Evolutionary conservation across 2,888 invertebrate genomes (phyloP), one percentile per base, ranked within the genome.

Genomic region (Branchinecta sandiegonensis): DNA sequence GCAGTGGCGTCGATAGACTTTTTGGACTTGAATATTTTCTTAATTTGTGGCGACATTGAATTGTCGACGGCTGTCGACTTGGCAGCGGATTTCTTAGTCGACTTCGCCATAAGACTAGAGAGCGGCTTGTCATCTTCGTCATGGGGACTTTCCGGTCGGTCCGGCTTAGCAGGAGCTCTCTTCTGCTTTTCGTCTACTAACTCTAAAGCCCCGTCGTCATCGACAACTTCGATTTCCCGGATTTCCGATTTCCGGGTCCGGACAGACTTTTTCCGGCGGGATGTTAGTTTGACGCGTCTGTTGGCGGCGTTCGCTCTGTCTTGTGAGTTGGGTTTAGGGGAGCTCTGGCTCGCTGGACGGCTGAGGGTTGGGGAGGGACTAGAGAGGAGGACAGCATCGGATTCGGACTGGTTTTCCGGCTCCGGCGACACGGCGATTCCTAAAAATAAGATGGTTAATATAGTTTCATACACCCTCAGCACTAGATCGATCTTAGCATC

Each of bases 121-220:
- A 56, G 17, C n/a, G 56, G 56, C 17, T 56, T 56, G 17, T 56
- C 56, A 56, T 56, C 56, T 14, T 56, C 56, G 17, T 56, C 56
- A 37, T 37, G 37, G 37, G 37, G 37, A 6, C 37, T 37, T 14
- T n/a, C 17, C 17, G n/a, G 14, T 14, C n/a, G n/a, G 17, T 56
- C 56, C 8, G n/a, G 8, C 10, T 56, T 56, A 14, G 17, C 56
- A 8, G 17, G n/a, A n/a, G n/a, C 56, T 56, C 17, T 56, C 56
- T 56, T 56, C 17, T n/a, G 14, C 17, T 56, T 56, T 56, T 9
- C 56, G n/a, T 14, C 56, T 14, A 9, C 56, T 10, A 14, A 14
- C 56, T 14, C 8, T 56, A 56, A 14, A 8, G n/a, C 56, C 56
- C 17, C 56, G 8, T 56, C 56, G 8, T 17, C 56, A 9, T 56